Evolutionary conservation across 2,888 invertebrate species (phyloP).

Genomic region (Schrankia costaestrigalis): DNA sequence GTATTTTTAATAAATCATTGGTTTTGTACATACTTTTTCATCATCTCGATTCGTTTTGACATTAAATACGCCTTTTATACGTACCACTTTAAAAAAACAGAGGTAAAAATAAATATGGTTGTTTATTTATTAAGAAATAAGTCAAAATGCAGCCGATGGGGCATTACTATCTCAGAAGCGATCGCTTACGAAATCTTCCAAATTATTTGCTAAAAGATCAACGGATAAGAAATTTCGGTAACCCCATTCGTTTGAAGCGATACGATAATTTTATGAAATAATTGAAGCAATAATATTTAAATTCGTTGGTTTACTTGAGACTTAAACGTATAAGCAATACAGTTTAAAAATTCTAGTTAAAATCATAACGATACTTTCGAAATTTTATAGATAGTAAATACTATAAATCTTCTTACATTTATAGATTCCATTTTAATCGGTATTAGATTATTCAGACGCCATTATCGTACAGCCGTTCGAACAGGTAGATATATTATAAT

Average conservation of each 20-base stretch:
- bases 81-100: constrained; percentile 48
- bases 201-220: constrained; percentile 27
- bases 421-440: constrained; percentile 39
- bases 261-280: constrained; percentile 8
- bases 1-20: too few species aligned
- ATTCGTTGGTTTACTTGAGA: constrained; percentile 14
- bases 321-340: too few species aligned
- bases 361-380: too few species aligned
- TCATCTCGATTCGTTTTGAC: constrained; percentile 38
- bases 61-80: constrained; percentile 45
- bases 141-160: constrained; percentile 43
- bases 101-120: constrained; percentile 38
- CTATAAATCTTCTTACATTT: too few species aligned
- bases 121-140: constrained; percentile 50
- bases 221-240: constrained; percentile 21
- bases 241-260: constrained; percentile 15
- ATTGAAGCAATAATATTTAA: constrained; percentile 9
- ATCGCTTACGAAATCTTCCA: constrained; percentile 35
- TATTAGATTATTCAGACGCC: constrained; percentile 53
- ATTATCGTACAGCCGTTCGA: constrained; percentile 53
- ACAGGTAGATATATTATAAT: constrained; percentile 67
- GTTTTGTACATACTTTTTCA: constrained; percentile 54
- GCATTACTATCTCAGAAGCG: constrained; percentile 27
- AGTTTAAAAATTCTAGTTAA: too few species aligned
- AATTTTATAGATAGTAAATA: too few species aligned